These are phyloP conservation scores for Azorinus chamasolen DNA, from an alignment of 2,888 invertebrate genomes.

Conservation along the genomic window DNA sequence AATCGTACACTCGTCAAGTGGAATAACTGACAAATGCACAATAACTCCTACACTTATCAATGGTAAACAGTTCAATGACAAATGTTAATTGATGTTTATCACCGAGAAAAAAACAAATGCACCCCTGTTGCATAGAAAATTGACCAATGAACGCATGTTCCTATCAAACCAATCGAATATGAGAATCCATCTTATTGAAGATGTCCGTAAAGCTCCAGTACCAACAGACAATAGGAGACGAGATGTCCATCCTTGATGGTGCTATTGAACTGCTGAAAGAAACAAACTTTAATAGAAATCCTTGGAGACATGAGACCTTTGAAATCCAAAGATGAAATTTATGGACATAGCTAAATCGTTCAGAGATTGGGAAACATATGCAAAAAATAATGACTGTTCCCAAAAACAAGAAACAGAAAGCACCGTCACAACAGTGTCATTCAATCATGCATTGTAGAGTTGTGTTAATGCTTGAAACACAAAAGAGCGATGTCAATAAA, in stretches of 20 bases:
- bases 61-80: slow-evolving; percentile 25
- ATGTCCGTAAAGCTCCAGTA: slow-evolving; percentile 33
- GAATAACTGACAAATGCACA: background rate
- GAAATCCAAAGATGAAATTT: background rate
- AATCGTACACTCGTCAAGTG: too few species aligned
- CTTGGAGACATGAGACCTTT: background rate
- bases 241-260: slow-evolving; percentile 14
- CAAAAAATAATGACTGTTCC: background rate
- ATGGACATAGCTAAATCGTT: background rate
- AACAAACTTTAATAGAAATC: background rate
- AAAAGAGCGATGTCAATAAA: slow-evolving; percentile 3
- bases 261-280: background rate
- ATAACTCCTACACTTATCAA: background rate
- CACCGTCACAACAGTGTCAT: background rate
- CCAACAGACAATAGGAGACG: background rate
- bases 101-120: slow-evolving; percentile 31
- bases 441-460: background rate
- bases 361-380: background rate
- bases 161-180: slow-evolving; percentile 25
- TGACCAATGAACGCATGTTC: slow-evolving; percentile 33
- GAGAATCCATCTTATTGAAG: slow-evolving; percentile 38
- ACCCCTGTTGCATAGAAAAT: slow-evolving; percentile 19
- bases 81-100: slow-evolving; percentile 26
- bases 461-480: background rate
- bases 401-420: too few species aligned